These are phyloP conservation scores for Tinea trinotella DNA, from an alignment of 2,888 invertebrate species.

Conservation along the genomic window DNA sequence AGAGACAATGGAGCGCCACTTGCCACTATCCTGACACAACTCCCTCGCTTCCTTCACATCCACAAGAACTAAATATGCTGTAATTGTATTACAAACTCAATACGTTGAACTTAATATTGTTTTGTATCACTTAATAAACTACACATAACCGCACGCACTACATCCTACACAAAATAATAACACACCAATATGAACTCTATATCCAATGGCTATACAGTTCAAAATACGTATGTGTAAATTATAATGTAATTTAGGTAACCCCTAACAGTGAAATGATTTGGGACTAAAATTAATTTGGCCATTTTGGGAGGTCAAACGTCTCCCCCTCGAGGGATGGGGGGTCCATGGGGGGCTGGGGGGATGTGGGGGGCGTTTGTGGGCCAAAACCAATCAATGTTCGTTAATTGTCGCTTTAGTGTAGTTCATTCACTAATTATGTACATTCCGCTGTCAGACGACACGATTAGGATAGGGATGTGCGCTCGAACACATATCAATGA, in stretches of 20 bases:
- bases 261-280: slow-evolving; percentile 3
- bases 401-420: slow-evolving; percentile 68
- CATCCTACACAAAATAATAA: background rate
- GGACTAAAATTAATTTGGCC: slow-evolving; percentile 19
- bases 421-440: slow-evolving; percentile 63
- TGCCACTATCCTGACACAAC: too few species aligned
- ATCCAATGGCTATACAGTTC: background rate
- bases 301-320: slow-evolving; percentile 6
- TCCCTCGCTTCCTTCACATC: too few species aligned
- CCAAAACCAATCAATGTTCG: slow-evolving; percentile 65
- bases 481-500: background rate
- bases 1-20: too few species aligned
- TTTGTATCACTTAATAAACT: background rate
- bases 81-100: background rate
- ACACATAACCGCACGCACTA: background rate
- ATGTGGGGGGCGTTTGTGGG: slow-evolving; percentile 27
- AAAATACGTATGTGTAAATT: background rate
- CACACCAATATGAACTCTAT: background rate
- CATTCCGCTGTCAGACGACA: slow-evolving; percentile 48
- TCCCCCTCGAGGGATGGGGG: slow-evolving; percentile 14
- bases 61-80: too few species aligned
- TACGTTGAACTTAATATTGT: background rate
- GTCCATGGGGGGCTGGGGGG: slow-evolving; percentile 20
- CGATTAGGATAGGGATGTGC: slow-evolving; percentile 32
- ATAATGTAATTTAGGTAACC: background rate